Base-by-base conservation (phyloP, 1,140 invertebrate species). In the Nasonia longicornis region DNA sequence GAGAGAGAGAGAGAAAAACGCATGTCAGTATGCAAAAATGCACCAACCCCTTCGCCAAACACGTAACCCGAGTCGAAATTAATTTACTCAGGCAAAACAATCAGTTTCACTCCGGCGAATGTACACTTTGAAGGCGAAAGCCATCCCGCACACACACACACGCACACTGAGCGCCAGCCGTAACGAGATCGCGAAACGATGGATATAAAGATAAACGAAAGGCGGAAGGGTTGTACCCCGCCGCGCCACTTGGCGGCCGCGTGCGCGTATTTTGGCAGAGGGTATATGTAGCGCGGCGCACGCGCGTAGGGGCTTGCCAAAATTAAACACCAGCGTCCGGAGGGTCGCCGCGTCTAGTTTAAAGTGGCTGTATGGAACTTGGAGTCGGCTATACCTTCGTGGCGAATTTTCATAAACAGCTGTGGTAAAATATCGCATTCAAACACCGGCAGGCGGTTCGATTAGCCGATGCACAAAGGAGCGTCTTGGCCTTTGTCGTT, bases 271-370 rank as follows among this genome's bases (percentile, higher is more conserved):
- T 75, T 75, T 31, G n/a, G 26, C 73, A 16, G 29, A 73, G 22
- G 22, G 70, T 42, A 42, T 42, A 42, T 42, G 10, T 38, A 38
- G 26, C 26, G 26, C 22, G 12, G 26, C 6, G 26, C 22, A 7
- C 22, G 2, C 22, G 82, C 80, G 82, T 63, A 58, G 69, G 84
- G 76, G 81, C 78, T 63, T 82, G 71, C 76, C 82, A 77, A 85
- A 85, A 86, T 86, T 86, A 85, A 85, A 85, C 85, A 35, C 4
- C 31, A 85, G 83, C 74, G 67, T 76, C 78, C 85, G 78, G 2
- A 82, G 85, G 82, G 81, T 75, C 69, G 31, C 71, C 70, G 66
- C 75, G 38, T 42, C 83, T 85, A 85, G 85, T 85, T 85, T 85
- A 83, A 80, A 77, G 71, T 64, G 79, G 81, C 83, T 26, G 84